These are phyloP conservation scores for Tursiops truncatus DNA, from an alignment of 2,113 vertebrate genomes.

Conservation along the genomic window DNA sequence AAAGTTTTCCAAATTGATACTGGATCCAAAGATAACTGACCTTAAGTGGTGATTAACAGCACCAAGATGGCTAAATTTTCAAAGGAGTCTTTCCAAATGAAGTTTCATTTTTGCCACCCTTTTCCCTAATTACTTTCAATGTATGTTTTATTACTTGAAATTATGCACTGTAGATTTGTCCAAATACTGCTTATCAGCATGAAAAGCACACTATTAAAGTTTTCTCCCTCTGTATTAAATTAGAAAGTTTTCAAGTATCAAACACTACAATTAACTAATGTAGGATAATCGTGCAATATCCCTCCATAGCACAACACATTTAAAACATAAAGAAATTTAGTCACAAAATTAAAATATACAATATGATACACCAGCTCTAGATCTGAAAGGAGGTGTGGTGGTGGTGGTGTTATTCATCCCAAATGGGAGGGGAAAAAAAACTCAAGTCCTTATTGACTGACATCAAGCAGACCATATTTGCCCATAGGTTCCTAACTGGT, in stretches of 20 bases:
- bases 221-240: neutral
- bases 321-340: neutral
- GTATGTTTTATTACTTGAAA: slow-evolving; percentile 1
- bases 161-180: neutral
- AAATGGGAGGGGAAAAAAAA: rapidly evolving
- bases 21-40: neutral
- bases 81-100: slow-evolving; percentile 19
- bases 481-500: neutral
- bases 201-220: neutral
- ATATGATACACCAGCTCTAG: neutral
- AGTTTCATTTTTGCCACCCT: neutral
- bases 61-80: neutral
- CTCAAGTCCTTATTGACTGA: neutral
- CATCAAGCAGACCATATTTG: neutral
- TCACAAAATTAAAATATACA: slow-evolving; percentile 43
- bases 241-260: neutral
- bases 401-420: neutral
- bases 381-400: neutral
- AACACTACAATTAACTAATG: slow-evolving; percentile 13
- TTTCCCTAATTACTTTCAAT: slow-evolving; percentile 13
- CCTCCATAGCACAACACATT: neutral
- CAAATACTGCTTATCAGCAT: neutral
- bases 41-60: neutral
- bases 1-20: slow-evolving; percentile 1
- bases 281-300: neutral